Conservation (phyloP, 2,888 invertebrate species). For the Eucera pruinosa region DNA sequence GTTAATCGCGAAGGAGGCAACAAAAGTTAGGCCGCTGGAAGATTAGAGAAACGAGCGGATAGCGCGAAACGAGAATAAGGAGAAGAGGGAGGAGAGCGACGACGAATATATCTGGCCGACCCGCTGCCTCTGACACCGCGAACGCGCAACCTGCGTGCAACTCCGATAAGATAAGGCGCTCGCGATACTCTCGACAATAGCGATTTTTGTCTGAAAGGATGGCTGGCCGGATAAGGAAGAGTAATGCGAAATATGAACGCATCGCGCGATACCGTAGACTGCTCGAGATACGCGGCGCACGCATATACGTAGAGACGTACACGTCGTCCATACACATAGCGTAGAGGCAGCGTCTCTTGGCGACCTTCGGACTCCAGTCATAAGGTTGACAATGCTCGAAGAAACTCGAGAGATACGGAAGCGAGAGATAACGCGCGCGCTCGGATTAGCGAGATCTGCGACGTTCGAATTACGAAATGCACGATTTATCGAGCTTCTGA, state of each 20-base stretch:
- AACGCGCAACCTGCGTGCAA: conserved; percentile 47
- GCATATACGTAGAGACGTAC: not conserved
- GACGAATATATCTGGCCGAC: conserved; percentile 40
- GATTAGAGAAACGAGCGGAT: not conserved
- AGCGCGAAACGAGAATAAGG: not conserved
- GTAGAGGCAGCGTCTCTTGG: not conserved
- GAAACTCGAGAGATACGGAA: conserved; percentile 39
- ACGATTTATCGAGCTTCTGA: conserved; percentile 33
- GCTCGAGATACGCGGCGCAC: conserved; percentile 1
- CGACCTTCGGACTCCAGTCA: conserved; percentile 67
- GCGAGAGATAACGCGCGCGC: conserved; percentile 20
- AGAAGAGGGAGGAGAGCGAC: not conserved
- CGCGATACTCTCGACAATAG: conserved; percentile 43
- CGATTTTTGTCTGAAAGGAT: conserved; percentile 54
- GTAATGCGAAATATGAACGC: conserved; percentile 39
- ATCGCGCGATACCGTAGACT: conserved; percentile 19
- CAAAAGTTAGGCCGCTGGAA: too few species aligned
- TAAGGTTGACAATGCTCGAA: conserved; percentile 55
- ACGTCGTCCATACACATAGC: not conserved
- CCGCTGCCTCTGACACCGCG: conserved; percentile 55
- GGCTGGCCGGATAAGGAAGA: conserved; percentile 32
- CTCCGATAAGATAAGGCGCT: conserved; percentile 61
- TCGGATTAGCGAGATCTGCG: conserved; percentile 27
- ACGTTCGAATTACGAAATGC: conserved; percentile 45
- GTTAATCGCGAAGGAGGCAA: not conserved